Evolutionary conservation across 2,888 invertebrate genomes (phyloP).

Genomic region (Aricia artaxerxes): DNA sequence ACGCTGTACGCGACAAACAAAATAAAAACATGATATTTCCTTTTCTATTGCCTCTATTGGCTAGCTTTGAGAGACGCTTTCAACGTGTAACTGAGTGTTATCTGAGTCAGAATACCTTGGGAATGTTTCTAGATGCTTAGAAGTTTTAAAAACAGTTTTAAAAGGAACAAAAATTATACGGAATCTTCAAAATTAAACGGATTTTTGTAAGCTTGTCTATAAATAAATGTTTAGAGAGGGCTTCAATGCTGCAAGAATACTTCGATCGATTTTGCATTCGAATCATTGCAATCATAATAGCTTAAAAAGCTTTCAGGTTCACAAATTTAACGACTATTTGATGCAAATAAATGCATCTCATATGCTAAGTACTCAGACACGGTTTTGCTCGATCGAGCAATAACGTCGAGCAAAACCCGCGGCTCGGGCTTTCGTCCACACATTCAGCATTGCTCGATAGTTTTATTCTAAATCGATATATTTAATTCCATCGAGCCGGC

Average conservation of each 20-base stretch:
- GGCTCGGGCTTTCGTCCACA: too few relatives aligned
- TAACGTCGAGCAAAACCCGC: too few relatives aligned
- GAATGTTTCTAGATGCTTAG: background rate
- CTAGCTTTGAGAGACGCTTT: background rate
- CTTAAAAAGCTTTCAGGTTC: background rate
- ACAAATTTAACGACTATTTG: slow-evolving; percentile 1
- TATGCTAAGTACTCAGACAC: too few relatives aligned
- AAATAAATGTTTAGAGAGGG: too few relatives aligned
- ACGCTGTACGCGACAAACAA: slow-evolving; percentile 2
- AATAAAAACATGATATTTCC: slow-evolving; percentile 25
- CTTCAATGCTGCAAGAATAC: background rate
- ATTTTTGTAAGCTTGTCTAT: background rate
- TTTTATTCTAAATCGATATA: too few relatives aligned
- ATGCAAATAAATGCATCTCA: slow-evolving; percentile 1
- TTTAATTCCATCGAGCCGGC: too few relatives aligned
- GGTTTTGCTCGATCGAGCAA: too few relatives aligned
- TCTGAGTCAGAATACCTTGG: background rate
- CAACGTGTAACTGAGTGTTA: background rate
- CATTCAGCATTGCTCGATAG: too few relatives aligned
- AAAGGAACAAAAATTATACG: background rate
- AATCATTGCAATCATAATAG: background rate
- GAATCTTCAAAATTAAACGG: background rate
- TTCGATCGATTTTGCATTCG: background rate
- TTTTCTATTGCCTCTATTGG: background rate
- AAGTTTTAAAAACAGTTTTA: background rate